Evolutionary conservation across 53 echinoderm and acorn worm genomes (phyloP).

Genomic region (Glandiceps talaboti): DNA sequence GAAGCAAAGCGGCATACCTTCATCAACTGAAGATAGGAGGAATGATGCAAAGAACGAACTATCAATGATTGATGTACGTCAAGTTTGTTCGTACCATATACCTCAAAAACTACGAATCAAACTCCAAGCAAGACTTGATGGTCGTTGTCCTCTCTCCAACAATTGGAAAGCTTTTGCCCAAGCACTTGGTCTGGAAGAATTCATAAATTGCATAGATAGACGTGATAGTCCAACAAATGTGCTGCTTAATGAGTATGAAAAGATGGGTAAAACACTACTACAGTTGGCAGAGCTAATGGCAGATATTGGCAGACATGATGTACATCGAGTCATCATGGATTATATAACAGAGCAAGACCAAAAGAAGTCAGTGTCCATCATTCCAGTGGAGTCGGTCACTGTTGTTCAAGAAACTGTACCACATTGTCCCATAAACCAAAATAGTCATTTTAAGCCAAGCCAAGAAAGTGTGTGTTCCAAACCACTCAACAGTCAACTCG

Average conservation of each 20-base stretch:
- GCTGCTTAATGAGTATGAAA: slow-evolving; percentile 46
- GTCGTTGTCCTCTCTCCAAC: slow-evolving; percentile 23
- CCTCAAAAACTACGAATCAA: slow-evolving; percentile 54
- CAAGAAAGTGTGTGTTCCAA: too few species aligned
- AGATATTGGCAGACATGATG: slow-evolving; percentile 41
- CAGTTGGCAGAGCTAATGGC: slow-evolving; percentile 42
- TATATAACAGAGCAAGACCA: too few species aligned
- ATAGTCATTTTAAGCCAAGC: too few species aligned
- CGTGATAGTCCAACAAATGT: slow-evolving; percentile 39
- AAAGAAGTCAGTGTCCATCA: too few species aligned
- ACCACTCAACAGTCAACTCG: too few species aligned
- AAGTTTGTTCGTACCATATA: slow-evolving; percentile 10
- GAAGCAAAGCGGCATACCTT: background rate
- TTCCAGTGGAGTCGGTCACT: too few species aligned
- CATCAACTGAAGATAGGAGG: too few species aligned
- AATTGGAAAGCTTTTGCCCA: slow-evolving; percentile 62
- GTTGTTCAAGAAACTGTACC: too few species aligned
- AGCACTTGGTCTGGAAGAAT: slow-evolving; percentile 34
- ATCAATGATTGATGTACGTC: too few species aligned
- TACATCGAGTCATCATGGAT: slow-evolving; percentile 33
- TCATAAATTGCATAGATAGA: slow-evolving; percentile 40
- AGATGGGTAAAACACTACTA: slow-evolving; percentile 28
- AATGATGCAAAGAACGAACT: too few species aligned
- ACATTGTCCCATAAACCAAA: too few species aligned
- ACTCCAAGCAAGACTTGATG: slow-evolving; percentile 43